Percentiles rank a stretch among this genome's conserved stretches.
Evolutionary conservation across 2,888 invertebrate genomes (phyloP).

Genomic region (Caenorhabditis angaria): DNA sequence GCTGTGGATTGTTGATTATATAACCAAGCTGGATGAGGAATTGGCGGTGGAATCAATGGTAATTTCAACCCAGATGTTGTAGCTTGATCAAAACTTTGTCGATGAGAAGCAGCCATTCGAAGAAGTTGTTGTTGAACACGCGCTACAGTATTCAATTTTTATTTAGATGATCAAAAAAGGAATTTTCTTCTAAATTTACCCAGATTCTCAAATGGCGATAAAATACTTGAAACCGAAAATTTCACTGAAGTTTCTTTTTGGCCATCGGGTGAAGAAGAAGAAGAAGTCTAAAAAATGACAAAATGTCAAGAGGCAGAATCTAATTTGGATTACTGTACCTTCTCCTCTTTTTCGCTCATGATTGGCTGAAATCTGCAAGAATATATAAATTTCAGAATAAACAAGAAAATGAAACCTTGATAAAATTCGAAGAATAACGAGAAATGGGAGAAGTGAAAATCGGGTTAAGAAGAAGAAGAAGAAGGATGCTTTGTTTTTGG

Average conservation of each 20-base stretch:
- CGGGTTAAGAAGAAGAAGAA: neutral
- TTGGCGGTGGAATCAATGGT: neutral
- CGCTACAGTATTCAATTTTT: constrained; percentile 43
- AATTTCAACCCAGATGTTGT: neutral
- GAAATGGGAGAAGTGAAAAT: neutral
- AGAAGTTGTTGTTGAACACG: constrained; percentile 57
- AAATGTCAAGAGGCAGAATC: neutral
- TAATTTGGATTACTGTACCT: neutral
- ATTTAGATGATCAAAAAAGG: neutral
- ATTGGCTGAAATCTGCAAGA: neutral
- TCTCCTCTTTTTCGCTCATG: constrained; percentile 6
- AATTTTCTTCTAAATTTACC: constrained; percentile 24
- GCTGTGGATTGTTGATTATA: too few relatives aligned
- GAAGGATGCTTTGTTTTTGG: neutral
- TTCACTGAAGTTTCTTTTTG: neutral
- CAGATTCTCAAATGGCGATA: constrained; percentile 45
- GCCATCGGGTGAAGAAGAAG: neutral
- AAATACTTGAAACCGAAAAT: constrained; percentile 44
- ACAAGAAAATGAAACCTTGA: too few relatives aligned
- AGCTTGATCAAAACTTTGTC: constrained; percentile 5
- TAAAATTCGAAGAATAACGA: neutral
- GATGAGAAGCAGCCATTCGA: constrained; percentile 53
- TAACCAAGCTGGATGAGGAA: too few relatives aligned
- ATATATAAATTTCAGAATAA: neutral
- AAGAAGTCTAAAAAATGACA: neutral